These are phyloP conservation scores for Venustaconcha ellipsiformis DNA, from an alignment of 1,140 invertebrate species.

Conservation along the genomic window DNA sequence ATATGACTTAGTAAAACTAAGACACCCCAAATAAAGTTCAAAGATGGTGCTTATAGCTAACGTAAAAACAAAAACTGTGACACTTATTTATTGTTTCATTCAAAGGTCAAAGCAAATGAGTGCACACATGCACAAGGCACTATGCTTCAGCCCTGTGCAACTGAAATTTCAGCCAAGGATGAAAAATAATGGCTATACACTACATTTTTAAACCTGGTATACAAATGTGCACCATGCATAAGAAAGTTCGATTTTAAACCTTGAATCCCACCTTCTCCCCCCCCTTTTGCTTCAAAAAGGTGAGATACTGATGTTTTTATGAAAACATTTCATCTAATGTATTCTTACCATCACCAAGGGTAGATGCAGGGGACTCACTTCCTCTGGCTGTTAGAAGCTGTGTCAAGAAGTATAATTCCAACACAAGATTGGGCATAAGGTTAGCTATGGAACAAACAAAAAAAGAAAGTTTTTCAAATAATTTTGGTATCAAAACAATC, in stretches of 20 bases:
- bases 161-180: no score
- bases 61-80: no score
- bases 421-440: slow-evolving; percentile 73
- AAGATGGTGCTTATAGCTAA: no score
- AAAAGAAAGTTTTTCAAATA: no score
- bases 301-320: background rate
- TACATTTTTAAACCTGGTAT: background rate
- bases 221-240: slow-evolving; percentile 4
- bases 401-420: slow-evolving; percentile 75
- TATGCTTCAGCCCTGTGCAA: no score
- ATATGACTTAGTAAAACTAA: no score
- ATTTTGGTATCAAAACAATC: no score
- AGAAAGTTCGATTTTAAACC: background rate
- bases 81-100: no score
- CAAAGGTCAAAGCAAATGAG: no score
- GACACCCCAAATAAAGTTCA: no score
- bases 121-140: no score
- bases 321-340: background rate
- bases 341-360: background rate
- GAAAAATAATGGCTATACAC: background rate
- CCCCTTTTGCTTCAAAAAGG: background rate
- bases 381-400: slow-evolving; percentile 69
- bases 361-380: background rate
- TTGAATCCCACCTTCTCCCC: no score
- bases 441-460: slow-evolving; percentile 54